These are phyloP conservation scores for Pterostichus madidus DNA, from an alignment of 2,888 invertebrate species.

Conservation along the genomic window DNA sequence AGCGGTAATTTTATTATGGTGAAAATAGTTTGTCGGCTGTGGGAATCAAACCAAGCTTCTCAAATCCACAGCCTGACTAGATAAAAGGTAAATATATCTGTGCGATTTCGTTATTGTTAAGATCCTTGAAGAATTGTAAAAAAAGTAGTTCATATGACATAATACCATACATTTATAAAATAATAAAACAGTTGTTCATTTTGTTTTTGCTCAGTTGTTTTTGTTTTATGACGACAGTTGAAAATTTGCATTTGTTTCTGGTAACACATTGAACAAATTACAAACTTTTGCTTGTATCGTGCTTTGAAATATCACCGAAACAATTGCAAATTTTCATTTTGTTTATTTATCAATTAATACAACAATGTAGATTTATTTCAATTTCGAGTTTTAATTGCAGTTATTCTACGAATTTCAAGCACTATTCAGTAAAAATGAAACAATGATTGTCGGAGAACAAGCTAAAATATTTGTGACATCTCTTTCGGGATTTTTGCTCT, in stretches of 20 bases:
- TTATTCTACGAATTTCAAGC: not conserved
- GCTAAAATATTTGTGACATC: not conserved
- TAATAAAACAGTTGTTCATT: not conserved
- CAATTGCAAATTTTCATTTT: not conserved
- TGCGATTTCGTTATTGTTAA: no score
- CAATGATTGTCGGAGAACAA: not conserved
- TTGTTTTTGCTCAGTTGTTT: not conserved
- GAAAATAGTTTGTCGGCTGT: no score
- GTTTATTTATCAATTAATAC: not conserved
- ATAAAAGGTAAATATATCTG: no score
- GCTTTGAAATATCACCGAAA: constrained; percentile 4
- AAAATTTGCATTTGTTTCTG: not conserved
- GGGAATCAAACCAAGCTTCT: no score
- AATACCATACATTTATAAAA: no score
- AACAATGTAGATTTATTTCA: not conserved
- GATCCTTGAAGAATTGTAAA: no score
- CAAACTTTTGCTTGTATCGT: constrained; percentile 1
- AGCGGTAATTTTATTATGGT: no score
- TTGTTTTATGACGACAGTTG: constrained; percentile 2
- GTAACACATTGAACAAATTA: not conserved
- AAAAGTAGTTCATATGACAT: no score
- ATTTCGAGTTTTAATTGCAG: not conserved
- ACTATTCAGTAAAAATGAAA: not conserved
- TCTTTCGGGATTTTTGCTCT: not conserved
- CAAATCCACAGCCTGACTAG: no score